Evolutionary conservation across 2,797 vertebrate species (phyloP).

Genomic region (Danio albolineatus): DNA sequence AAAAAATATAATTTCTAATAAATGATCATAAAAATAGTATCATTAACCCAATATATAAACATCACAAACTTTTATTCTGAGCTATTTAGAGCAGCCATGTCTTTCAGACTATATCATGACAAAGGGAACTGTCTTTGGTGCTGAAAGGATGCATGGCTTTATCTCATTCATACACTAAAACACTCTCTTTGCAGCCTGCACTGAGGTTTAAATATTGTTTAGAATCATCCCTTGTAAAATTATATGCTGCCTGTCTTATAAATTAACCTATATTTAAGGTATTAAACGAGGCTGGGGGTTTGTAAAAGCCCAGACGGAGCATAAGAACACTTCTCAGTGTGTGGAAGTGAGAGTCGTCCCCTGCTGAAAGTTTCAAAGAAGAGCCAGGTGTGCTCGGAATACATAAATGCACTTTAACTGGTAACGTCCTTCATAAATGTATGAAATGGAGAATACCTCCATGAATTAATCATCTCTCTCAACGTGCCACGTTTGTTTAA

Average conservation of each 20-base stretch:
- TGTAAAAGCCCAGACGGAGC: slow-evolving; percentile 12
- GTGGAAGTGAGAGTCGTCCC: slow-evolving; percentile 70
- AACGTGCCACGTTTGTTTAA: slow-evolving; percentile 55
- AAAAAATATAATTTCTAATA: not conserved
- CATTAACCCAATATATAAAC: not conserved
- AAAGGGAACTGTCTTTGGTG: slow-evolving; percentile 21
- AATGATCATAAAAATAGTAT: too few species aligned
- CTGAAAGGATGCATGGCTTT: slow-evolving; percentile 3
- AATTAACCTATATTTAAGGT: not conserved
- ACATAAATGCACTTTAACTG: slow-evolving; percentile 36
- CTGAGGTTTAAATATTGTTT: not conserved
- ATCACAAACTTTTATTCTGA: not conserved
- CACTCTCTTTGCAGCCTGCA: not conserved
- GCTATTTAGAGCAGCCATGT: not conserved
- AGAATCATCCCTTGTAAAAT: not conserved
- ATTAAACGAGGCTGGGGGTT: slow-evolving; percentile 2
- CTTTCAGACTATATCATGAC: too few species aligned
- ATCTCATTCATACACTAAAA: not conserved
- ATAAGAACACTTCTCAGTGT: not conserved
- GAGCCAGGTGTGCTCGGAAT: slow-evolving; percentile 41
- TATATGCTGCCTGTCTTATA: not conserved
- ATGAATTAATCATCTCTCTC: slow-evolving; percentile 57
- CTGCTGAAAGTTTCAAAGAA: slow-evolving; percentile 77
- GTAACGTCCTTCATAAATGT: slow-evolving; percentile 57
- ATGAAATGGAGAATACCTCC: slow-evolving; percentile 47